Base-by-base conservation (phyloP, 92 coral and sea anemone species). In the Umimayanthus kanabou region DNA sequence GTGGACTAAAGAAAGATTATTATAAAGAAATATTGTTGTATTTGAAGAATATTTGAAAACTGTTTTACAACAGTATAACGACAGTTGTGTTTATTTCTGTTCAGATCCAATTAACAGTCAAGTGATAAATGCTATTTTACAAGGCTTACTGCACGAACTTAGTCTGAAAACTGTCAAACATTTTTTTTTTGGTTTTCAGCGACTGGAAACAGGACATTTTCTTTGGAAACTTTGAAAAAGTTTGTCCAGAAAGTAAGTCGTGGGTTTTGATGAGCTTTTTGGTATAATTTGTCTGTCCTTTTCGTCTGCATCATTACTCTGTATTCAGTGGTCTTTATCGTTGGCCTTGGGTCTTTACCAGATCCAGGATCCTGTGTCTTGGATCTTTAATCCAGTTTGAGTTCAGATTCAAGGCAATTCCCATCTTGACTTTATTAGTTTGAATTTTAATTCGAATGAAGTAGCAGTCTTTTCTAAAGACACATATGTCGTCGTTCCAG, bases 121-220 rank as follows among this genome's bases (percentile, higher is more conserved):
- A 53, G 14, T 53, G 58, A 13, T 53, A 2, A 11, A 9, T 53
- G 58, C 14, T 53, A 45, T 45, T 5, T 1, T 45, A 45, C 49
- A 45, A 13, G 58, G 20, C 20, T 47, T 7, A 11, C 10, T 47
- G 11, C 50, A 47, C 30, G 13, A 80, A 55, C 16, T 7, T 23
- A 39, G 20, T 2, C 40, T 20, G 37, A 33, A 33, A 33, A 58
- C 6, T 80, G 11, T 22, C 39, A 58, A 88, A 57, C 33, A 9
- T 40, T 3, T 77, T 39, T 16, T 37, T 75, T 3, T 26, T 72
- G 43, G 11, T 79, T 79, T 87, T 88, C 87, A 93, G 98, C 77
- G n/a, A 50, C 45, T 94, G 98, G 98, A 82, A 77, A 1, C 98
- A 94, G 76, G 98, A 94, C 79, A 88, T 91, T 39, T 75, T 73